Evolutionary conservation across 1,140 invertebrate genomes (phyloP).

Genomic region (Microplitis demolitor): DNA sequence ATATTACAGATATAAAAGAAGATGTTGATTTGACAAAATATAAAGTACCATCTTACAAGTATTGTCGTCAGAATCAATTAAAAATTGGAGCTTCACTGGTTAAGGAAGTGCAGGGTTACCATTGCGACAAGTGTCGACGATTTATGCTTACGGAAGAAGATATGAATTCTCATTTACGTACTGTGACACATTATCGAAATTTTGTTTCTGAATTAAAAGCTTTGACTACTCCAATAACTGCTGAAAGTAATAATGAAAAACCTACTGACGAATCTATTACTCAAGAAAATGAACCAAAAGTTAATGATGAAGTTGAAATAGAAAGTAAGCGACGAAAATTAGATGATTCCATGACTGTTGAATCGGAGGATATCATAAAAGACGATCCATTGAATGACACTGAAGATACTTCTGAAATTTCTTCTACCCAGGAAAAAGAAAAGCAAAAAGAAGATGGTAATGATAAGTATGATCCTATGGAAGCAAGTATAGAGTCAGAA

Average conservation of each 20-base stretch:
- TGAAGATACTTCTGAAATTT: not conserved
- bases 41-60: conserved; percentile 55
- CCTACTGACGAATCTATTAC: not conserved
- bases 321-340: conserved; percentile 10
- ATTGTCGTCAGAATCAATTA: conserved; percentile 55
- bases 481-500: conserved; percentile 50
- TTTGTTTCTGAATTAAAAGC: conserved; percentile 55
- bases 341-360: not conserved
- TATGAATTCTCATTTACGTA: conserved; percentile 54
- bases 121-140: conserved; percentile 57
- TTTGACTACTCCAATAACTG: conserved; percentile 32
- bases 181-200: conserved; percentile 55
- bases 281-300: conserved; percentile 10
- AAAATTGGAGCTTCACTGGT: conserved; percentile 52
- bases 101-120: conserved; percentile 53
- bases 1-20: conserved; percentile 51
- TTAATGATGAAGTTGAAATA: not conserved
- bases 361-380: not conserved
- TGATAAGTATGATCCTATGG: conserved; percentile 53
- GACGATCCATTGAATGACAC: not conserved
- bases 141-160: conserved; percentile 57
- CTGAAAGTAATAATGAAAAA: conserved; percentile 39
- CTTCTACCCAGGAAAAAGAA: not conserved
- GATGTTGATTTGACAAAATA: conserved; percentile 46
- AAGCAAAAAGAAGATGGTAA: conserved; percentile 29